A percentile compares a stretch with the other conserved stretches of the same genome.
Conservation (phyloP, 1,140 invertebrate species). For the Drosophila pruinosa region DNA sequence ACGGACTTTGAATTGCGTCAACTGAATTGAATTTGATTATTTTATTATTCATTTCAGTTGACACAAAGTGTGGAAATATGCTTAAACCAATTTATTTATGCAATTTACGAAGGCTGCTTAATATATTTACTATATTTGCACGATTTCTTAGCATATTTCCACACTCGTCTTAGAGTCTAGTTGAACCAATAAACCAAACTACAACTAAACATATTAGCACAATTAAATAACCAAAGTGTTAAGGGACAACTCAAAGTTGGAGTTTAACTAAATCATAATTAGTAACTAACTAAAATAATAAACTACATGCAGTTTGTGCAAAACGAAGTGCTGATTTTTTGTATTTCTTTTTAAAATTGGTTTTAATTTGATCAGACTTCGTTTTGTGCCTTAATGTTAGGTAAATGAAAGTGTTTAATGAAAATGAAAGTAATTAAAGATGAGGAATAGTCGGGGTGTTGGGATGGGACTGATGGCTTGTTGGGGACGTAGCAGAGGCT, state of each 20-base stretch:
- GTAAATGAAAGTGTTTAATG: constrained; percentile 54
- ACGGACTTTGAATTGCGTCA: constrained; percentile 61
- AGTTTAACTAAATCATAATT: constrained; percentile 51
- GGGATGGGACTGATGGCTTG: constrained; percentile 5
- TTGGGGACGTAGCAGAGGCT: constrained; percentile 44
- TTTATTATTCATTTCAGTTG: constrained; percentile 53
- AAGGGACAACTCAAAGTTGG: constrained; percentile 67
- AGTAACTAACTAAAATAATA: constrained; percentile 38
- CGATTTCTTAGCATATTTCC: constrained; percentile 50
- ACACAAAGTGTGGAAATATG: constrained; percentile 48
- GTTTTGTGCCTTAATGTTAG: constrained; percentile 56
- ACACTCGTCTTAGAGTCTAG: constrained; percentile 38
- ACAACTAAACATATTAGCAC: constrained; percentile 65
- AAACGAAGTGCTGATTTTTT: constrained; percentile 46
- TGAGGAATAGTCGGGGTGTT: neutral
- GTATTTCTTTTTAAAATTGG: neutral
- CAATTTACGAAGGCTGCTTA: no score
- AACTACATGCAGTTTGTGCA: constrained; percentile 59
- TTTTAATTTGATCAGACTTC: constrained; percentile 39
- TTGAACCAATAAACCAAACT: constrained; percentile 59
- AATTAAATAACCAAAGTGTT: constrained; percentile 59
- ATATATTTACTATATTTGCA: neutral
- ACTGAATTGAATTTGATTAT: constrained; percentile 25
- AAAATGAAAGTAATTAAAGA: constrained; percentile 68
- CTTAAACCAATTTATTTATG: neutral